Percentiles rank a stretch among this genome's conserved stretches.
Conservation (phyloP, 2,113 vertebrate genomes). For the Lampris megalopsis region DNA sequence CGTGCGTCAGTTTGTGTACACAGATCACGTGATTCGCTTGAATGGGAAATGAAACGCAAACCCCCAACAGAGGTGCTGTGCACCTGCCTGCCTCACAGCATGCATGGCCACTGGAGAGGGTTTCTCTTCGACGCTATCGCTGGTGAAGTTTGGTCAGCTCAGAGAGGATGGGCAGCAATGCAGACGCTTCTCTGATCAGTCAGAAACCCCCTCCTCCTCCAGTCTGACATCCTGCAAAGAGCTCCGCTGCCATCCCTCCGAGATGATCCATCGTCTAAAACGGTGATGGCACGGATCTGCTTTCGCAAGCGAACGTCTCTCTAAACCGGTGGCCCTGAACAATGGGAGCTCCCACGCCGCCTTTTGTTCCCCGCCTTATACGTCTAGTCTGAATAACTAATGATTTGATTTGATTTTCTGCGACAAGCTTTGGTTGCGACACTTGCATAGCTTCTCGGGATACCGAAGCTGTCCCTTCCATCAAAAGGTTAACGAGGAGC, state of each 20-base stretch:
- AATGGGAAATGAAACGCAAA: constrained; percentile 69
- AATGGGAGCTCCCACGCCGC: neutral
- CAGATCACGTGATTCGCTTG: constrained; percentile 65
- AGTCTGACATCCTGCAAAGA: constrained; percentile 49
- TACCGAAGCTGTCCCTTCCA: accelerated
- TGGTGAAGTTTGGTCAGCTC: constrained; percentile 70
- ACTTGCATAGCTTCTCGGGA: neutral
- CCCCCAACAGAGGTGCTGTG: constrained; percentile 70
- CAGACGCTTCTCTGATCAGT: constrained; percentile 61
- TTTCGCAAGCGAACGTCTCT: neutral
- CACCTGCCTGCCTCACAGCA: constrained; percentile 65
- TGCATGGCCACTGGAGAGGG: constrained; percentile 11
- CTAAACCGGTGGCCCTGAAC: neutral
- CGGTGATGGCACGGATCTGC: neutral
- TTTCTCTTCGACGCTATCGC: constrained; percentile 59
- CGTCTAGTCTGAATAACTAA: neutral
- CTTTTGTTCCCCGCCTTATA: neutral
- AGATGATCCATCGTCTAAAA: constrained; percentile 45
- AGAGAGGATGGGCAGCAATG: constrained; percentile 55
- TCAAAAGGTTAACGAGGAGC: no score
- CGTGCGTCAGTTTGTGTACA: constrained; percentile 24
- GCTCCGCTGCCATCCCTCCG: neutral
- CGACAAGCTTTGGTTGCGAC: neutral
- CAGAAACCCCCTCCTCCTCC: constrained; percentile 21
- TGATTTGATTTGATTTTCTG: neutral